phyloP scores from a whole-genome alignment of 2,113 vertebrate species.

The Leptocoma aspasia region DNA sequence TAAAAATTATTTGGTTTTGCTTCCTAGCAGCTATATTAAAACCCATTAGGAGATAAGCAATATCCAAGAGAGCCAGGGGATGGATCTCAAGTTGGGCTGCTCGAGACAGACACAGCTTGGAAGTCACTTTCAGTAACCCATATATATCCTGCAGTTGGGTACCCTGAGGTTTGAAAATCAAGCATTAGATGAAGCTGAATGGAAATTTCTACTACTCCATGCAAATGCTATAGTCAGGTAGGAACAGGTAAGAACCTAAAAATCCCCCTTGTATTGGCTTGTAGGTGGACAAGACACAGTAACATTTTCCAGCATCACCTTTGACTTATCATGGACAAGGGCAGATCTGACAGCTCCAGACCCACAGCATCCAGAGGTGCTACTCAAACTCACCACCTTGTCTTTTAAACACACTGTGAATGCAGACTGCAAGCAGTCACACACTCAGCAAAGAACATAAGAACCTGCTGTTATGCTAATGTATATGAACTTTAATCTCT shows the following conservation, averaged over 20 bases:
- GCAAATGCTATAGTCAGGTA: neutral
- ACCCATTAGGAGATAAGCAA: neutral
- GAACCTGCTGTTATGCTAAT: neutral
- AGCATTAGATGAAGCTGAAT: neutral
- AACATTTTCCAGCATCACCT: neutral
- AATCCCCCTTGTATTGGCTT: neutral
- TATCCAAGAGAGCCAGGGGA: neutral
- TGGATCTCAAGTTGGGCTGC: neutral
- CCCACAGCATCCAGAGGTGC: neutral
- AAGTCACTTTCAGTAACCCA: neutral
- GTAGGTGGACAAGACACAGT: neutral
- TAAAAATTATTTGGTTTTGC: neutral
- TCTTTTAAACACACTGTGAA: neutral
- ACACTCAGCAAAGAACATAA: neutral
- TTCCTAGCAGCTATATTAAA: neutral
- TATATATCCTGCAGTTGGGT: neutral
- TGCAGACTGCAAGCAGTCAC: neutral
- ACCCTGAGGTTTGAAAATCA: neutral
- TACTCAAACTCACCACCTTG: neutral
- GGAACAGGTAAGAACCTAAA: neutral
- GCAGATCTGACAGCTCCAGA: neutral
- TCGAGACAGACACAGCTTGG: neutral
- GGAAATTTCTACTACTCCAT: neutral
- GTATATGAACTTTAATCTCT: neutral
- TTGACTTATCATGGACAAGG: neutral